A percentile compares a stretch with the other conserved stretches of the same genome.
phyloP scores from a whole-genome alignment of 2,888 invertebrate species.

The Napeogenes inachia region DNA sequence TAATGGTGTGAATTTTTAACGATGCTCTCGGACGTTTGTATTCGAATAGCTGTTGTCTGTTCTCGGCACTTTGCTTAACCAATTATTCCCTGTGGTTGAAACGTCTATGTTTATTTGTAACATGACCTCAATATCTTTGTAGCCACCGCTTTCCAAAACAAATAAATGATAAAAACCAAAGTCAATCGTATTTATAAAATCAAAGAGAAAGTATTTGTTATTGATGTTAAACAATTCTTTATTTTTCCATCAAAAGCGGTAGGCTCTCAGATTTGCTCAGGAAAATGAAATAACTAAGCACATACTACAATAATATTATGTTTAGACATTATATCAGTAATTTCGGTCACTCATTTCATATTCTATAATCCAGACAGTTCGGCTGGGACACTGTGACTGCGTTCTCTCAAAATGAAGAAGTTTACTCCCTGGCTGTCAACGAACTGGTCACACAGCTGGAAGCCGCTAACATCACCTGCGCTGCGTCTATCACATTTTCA shows the following conservation, averaged over 20 bases:
- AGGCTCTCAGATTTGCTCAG: too few species aligned
- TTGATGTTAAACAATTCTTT: too few species aligned
- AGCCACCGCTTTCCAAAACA: too few species aligned
- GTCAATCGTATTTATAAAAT: too few species aligned
- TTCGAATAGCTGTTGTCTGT: too few species aligned
- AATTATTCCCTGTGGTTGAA: too few species aligned
- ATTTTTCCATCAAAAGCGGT: too few species aligned
- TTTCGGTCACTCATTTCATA: background rate
- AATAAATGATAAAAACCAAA: too few species aligned
- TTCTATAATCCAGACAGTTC: conserved; percentile 70
- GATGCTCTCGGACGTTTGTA: conserved; percentile 2
- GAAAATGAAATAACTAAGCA: background rate
- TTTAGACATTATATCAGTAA: background rate
- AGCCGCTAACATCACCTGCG: conserved; percentile 89
- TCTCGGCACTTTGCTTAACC: too few species aligned
- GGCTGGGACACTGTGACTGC: conserved; percentile 93
- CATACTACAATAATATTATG: background rate
- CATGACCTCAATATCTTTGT: too few species aligned
- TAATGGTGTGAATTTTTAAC: background rate
- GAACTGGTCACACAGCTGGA: conserved; percentile 91
- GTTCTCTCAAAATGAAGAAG: conserved; percentile 91
- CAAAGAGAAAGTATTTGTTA: too few species aligned
- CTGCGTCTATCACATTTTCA: conserved; percentile 90
- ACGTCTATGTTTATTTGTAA: too few species aligned
- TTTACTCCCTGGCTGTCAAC: conserved; percentile 90